phyloP scores from a whole-genome alignment of 2,797 vertebrate species.

The Dipus sagitta region DNA sequence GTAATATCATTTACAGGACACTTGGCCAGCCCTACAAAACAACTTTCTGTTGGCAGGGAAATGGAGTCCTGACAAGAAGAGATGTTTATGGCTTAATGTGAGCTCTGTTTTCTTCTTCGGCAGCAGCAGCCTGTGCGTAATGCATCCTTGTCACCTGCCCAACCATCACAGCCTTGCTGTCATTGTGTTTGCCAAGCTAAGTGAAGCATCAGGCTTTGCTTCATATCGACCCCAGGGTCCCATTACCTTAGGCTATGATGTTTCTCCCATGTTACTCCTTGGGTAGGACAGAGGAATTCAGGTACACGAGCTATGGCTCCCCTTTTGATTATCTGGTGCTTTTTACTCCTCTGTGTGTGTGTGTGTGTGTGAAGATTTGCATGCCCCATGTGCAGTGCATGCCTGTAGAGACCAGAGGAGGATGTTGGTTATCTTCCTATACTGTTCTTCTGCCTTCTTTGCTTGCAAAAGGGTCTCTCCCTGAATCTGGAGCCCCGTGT shows the following conservation, averaged over 20 bases:
- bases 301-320: not conserved
- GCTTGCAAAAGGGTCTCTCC: too few relatives aligned
- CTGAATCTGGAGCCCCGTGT: too few relatives aligned
- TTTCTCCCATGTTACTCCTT: not conserved
- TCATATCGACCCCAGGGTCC: not conserved
- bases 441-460: too few relatives aligned
- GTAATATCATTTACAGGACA: slow-evolving; percentile 71
- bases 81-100: slow-evolving; percentile 69
- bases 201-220: slow-evolving; percentile 16
- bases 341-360: too few relatives aligned
- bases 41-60: slow-evolving; percentile 68
- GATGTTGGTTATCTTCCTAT: too few relatives aligned
- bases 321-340: not conserved
- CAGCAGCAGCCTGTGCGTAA: not conserved
- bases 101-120: slow-evolving; percentile 51
- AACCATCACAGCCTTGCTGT: slow-evolving; percentile 35
- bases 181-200: slow-evolving; percentile 62
- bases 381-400: too few relatives aligned
- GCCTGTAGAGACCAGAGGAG: too few relatives aligned
- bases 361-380: too few relatives aligned
- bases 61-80: slow-evolving; percentile 53
- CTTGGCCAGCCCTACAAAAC: slow-evolving; percentile 75
- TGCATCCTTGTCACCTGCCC: slow-evolving; percentile 25
- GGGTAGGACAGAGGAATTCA: not conserved
- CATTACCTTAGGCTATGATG: not conserved